Evolutionary conservation across 2,888 invertebrate species (phyloP).

Genomic region (Melitaea athalia): DNA sequence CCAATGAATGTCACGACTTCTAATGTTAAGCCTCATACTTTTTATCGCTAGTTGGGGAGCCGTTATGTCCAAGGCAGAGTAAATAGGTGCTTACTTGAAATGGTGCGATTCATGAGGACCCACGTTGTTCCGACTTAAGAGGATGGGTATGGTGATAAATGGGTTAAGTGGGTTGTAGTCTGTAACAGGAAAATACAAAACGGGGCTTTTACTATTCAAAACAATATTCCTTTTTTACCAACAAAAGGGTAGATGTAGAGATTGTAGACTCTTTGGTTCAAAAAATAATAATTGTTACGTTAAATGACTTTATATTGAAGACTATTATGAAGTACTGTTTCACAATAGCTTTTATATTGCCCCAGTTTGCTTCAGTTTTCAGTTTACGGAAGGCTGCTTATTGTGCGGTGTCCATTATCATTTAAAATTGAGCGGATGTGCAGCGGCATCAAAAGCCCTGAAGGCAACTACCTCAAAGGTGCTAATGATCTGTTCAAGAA

Average conservation of each 20-base stretch:
- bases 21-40: constrained; percentile 39
- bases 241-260: neutral
- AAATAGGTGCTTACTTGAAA: constrained; percentile 46
- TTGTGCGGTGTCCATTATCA: constrained; percentile 31
- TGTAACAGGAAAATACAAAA: constrained; percentile 35
- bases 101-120: constrained; percentile 43
- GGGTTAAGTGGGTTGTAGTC: constrained; percentile 35
- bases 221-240: constrained; percentile 20
- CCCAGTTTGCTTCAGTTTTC: constrained; percentile 8
- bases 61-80: constrained; percentile 44
- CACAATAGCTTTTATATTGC: constrained; percentile 13
- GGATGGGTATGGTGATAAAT: constrained; percentile 42
- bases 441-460: constrained; percentile 28
- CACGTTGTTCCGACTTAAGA: constrained; percentile 38
- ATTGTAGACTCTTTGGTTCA: neutral
- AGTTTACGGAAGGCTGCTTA: constrained; percentile 18
- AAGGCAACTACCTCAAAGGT: constrained; percentile 30
- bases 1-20: constrained; percentile 30
- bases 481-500: constrained; percentile 30
- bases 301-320: constrained; percentile 5
- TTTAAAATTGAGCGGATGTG: constrained; percentile 35
- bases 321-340: constrained; percentile 12
- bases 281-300: constrained; percentile 1
- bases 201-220: constrained; percentile 32
- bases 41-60: constrained; percentile 44